Conservation (phyloP, 2,113 vertebrate species). For the Cyanoderma ruficeps region DNA sequence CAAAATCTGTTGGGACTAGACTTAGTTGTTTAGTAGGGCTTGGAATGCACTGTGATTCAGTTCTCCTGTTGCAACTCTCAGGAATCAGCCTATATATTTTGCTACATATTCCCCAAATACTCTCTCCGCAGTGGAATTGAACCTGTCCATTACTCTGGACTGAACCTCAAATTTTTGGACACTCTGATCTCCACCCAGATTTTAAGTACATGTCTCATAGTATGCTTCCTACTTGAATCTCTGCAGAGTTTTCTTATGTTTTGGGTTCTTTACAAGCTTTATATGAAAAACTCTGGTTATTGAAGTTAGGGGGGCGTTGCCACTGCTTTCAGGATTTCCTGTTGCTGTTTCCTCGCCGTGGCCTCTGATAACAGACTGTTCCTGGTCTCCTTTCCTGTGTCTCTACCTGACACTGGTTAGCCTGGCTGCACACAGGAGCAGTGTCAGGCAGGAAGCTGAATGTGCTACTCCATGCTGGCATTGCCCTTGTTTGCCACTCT, state of each 20-base stretch:
- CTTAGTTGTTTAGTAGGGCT: background rate
- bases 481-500: background rate
- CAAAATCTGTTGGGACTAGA: slow-evolving; percentile 18
- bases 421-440: background rate
- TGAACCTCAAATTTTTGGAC: background rate
- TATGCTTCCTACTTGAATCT: background rate
- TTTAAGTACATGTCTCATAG: background rate
- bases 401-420: background rate
- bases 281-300: background rate
- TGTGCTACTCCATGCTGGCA: accelerated
- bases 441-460: background rate
- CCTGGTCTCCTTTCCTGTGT: background rate
- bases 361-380: background rate
- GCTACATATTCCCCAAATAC: background rate
- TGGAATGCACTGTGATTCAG: background rate
- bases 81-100: background rate
- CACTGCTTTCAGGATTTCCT: background rate
- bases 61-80: background rate
- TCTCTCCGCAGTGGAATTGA: background rate
- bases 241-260: background rate
- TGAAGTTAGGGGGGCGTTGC: background rate
- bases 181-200: background rate
- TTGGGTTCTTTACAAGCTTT: background rate
- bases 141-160: background rate
- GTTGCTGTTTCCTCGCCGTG: background rate